phyloP scores from a whole-genome alignment of 2,888 invertebrate species.

The Mythimna loreyi region DNA sequence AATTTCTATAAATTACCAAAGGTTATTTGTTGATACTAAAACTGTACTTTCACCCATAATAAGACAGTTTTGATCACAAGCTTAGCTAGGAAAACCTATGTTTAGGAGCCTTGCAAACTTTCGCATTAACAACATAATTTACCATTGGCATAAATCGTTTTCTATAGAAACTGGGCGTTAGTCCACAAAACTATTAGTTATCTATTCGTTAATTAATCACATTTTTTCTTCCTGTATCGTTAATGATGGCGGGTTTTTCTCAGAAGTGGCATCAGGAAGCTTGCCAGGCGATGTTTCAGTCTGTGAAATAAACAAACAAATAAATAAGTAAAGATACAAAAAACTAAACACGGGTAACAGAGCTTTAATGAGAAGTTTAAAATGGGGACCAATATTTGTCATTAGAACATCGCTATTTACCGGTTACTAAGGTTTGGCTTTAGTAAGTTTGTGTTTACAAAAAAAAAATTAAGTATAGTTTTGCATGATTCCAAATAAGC shows the following conservation, averaged over 20 bases:
- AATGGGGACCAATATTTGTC: not conserved
- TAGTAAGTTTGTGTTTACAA: too few species aligned
- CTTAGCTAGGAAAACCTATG: not conserved
- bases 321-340: constrained; percentile 6
- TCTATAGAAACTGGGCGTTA: constrained; percentile 14
- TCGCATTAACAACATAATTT: not conserved
- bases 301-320: constrained; percentile 79
- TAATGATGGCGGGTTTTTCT: constrained; percentile 83
- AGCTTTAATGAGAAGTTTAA: not conserved
- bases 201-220: constrained; percentile 46
- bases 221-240: constrained; percentile 38
- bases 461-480: constrained; percentile 22
- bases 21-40: not conserved
- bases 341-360: not conserved
- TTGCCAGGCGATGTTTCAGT: constrained; percentile 88
- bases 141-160: constrained; percentile 4
- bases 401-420: not conserved
- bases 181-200: constrained; percentile 18
- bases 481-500: constrained; percentile 46
- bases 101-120: not conserved
- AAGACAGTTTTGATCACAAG: not conserved
- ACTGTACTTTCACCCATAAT: not conserved
- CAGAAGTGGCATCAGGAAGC: constrained; percentile 89
- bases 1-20: constrained; percentile 22
- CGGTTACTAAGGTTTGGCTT: too few species aligned